These are phyloP conservation scores for Entosphenus tridentatus DNA, from an alignment of 2,113 vertebrate genomes.

Conservation along the genomic window DNA sequence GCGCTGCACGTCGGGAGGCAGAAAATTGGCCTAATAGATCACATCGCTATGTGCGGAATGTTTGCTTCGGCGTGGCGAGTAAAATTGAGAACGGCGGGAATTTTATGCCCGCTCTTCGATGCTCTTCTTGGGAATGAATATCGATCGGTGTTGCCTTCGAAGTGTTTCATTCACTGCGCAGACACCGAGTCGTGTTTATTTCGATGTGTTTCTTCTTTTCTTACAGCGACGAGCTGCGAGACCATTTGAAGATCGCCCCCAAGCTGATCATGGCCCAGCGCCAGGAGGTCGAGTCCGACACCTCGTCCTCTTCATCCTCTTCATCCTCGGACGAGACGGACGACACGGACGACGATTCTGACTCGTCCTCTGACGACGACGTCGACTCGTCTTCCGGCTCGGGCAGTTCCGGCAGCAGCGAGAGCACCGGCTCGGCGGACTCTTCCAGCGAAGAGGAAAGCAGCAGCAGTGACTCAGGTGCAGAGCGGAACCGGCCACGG, in stretches of 20 bases:
- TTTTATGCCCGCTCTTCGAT: too few species aligned
- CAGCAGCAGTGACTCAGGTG: constrained; percentile 1
- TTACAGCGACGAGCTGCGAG: constrained; percentile 66
- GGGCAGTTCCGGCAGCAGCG: constrained; percentile 24
- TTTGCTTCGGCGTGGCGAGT: too few species aligned
- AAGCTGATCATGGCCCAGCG: constrained; percentile 93
- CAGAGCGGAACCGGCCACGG: not conserved
- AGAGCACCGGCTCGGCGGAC: constrained; percentile 22
- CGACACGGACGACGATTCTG: constrained; percentile 30
- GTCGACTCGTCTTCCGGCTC: constrained; percentile 27
- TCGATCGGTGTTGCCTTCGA: too few species aligned
- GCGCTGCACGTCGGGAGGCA: too few species aligned
- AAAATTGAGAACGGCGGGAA: too few species aligned
- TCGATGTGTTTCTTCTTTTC: constrained; percentile 5
- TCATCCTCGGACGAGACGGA: constrained; percentile 30
- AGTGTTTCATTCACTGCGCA: too few species aligned
- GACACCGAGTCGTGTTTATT: too few species aligned
- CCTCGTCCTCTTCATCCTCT: constrained; percentile 31
- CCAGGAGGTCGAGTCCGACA: constrained; percentile 55
- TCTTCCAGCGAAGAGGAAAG: constrained; percentile 31
- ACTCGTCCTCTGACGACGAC: constrained; percentile 24
- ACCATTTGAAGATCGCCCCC: constrained; percentile 86
- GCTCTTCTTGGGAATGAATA: too few species aligned
- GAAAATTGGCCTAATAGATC: too few species aligned
- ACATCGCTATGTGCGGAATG: too few species aligned